Evolutionary conservation across 1,140 invertebrate species (phyloP).

Genomic region (Planococcus citri): DNA sequence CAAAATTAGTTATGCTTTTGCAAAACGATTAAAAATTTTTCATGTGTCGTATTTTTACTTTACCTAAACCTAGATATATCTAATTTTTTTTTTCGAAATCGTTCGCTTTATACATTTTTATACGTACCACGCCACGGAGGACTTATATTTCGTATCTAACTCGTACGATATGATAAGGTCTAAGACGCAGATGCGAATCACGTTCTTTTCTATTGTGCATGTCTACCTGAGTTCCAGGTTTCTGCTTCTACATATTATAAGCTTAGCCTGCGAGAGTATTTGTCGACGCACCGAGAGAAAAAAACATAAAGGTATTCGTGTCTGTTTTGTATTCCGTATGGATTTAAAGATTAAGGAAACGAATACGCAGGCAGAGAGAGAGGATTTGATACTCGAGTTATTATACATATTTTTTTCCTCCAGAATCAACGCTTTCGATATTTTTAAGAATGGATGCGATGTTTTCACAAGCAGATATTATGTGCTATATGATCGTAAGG

Average conservation of each 20-base stretch:
- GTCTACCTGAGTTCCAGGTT: background rate
- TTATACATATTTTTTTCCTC: background rate
- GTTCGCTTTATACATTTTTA: no score
- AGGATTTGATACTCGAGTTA: background rate
- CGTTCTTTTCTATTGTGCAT: background rate
- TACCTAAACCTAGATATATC: no score
- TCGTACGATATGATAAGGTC: no score
- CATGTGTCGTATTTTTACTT: no score
- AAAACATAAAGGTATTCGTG: background rate
- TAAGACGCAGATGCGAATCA: background rate
- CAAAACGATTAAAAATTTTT: background rate
- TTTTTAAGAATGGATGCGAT: background rate
- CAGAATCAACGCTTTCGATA: background rate
- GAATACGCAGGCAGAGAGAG: background rate
- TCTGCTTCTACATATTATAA: background rate
- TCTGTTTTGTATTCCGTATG: background rate
- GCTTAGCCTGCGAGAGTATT: background rate
- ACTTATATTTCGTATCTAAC: no score
- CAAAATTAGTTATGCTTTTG: background rate
- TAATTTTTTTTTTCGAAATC: no score
- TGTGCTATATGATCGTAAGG: background rate
- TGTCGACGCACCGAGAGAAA: background rate
- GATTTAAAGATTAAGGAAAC: constrained; percentile 8
- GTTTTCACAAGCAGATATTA: background rate
- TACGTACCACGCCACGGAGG: no score